Evolutionary conservation across 2,113 vertebrate species (phyloP).

Genomic region (human): DNA sequence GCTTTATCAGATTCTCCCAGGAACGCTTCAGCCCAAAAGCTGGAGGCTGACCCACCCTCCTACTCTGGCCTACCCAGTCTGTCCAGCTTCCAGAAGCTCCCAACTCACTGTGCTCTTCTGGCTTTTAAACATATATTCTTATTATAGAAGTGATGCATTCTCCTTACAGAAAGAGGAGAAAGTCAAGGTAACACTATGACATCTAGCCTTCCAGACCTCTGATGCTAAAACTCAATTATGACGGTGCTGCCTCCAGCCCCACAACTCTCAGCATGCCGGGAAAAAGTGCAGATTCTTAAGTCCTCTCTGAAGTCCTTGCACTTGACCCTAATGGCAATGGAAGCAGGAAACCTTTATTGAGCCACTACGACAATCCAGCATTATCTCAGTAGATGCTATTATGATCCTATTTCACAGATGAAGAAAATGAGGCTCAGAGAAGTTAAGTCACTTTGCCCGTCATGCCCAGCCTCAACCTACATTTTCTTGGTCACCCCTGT

Average conservation of each 20-base stretch:
- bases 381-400: no score
- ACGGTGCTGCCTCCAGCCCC: neutral
- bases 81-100: neutral
- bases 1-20: neutral
- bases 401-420: no score
- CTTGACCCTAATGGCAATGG: no score
- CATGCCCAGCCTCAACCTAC: neutral
- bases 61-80: fast-evolving
- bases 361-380: neutral
- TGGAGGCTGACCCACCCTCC: neutral
- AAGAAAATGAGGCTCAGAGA: neutral
- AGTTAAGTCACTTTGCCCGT: neutral
- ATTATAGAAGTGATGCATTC: neutral
- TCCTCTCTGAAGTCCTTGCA: neutral
- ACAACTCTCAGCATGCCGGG: neutral
- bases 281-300: neutral
- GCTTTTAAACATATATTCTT: neutral
- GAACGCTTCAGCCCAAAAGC: neutral
- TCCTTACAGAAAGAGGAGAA: neutral
- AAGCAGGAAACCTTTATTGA: neutral
- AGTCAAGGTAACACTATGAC: neutral
- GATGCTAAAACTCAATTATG: neutral
- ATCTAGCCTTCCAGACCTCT: neutral
- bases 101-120: no score
- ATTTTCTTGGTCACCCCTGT: fast-evolving